These are phyloP conservation scores for Mythimna pallens DNA, from an alignment of 2,888 invertebrate species.

Conservation along the genomic window DNA sequence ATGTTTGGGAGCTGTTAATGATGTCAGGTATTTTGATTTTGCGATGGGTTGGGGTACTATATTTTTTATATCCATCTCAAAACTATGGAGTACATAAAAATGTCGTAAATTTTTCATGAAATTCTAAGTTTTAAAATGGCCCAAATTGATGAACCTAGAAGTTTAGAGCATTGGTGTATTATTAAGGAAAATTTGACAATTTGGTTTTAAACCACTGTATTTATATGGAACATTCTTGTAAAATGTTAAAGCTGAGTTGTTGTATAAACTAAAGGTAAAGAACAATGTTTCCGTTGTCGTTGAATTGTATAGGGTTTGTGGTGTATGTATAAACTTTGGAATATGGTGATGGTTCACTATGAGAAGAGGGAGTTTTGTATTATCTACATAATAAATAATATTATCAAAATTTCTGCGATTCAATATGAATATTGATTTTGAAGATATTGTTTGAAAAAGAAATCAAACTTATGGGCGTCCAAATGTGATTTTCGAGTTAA, in stretches of 20 bases:
- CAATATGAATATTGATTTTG: neutral
- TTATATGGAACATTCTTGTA: too few relatives aligned
- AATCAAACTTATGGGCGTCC: neutral
- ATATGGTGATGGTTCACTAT: neutral
- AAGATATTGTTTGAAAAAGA: neutral
- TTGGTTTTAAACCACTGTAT: too few relatives aligned
- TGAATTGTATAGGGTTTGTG: neutral
- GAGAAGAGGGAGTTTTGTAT: neutral
- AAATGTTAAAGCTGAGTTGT: too few relatives aligned
- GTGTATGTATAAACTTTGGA: neutral
- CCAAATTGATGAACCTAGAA: too few relatives aligned
- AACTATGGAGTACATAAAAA: too few relatives aligned
- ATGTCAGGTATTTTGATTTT: constrained; percentile 9
- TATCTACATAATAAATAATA: too few relatives aligned
- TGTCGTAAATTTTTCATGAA: too few relatives aligned
- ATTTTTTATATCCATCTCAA: neutral
- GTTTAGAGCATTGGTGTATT: too few relatives aligned
- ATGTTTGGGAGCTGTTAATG: constrained; percentile 19
- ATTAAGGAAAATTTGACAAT: too few relatives aligned
- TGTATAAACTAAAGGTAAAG: too few relatives aligned
- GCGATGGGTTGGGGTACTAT: neutral
- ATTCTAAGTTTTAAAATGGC: too few relatives aligned
- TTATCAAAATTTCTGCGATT: neutral
- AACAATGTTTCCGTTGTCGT: too few relatives aligned
- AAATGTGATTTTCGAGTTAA: neutral